Conservation (phyloP, 23 tunicate genomes). For the Aplidium turbinatum region DNA sequence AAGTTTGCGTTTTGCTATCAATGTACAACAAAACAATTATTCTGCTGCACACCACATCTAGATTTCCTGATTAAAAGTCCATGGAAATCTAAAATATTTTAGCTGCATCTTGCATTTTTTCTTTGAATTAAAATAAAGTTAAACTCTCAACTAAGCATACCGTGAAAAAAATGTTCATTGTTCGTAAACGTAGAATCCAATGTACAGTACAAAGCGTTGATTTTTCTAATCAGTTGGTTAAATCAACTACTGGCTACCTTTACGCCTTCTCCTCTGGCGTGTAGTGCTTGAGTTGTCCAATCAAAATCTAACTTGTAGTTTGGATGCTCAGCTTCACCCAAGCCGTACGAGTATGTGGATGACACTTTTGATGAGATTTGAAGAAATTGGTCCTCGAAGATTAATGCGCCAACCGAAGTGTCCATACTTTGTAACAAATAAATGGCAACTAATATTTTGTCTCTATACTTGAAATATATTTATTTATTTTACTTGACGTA, state of each 20-base stretch:
- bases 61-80: no score
- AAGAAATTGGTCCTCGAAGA: slow-evolving; percentile 73
- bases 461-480: neutral
- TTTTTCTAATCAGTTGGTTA: no score
- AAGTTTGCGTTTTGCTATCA: slow-evolving; percentile 78
- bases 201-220: no score
- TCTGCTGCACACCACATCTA: no score
- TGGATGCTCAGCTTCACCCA: slow-evolving; percentile 72
- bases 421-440: slow-evolving; percentile 45
- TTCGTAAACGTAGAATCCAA: no score
- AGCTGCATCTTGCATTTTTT: no score
- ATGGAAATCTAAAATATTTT: no score
- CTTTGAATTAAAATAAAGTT: no score
- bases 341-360: slow-evolving; percentile 56
- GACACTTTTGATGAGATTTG: slow-evolving; percentile 62
- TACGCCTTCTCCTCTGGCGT: slow-evolving; percentile 71
- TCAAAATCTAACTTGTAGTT: slow-evolving; percentile 63
- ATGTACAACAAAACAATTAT: neutral
- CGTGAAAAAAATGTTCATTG: no score
- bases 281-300: slow-evolving; percentile 74
- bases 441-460: neutral
- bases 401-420: slow-evolving; percentile 62
- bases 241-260: no score
- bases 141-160: no score
- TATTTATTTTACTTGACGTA: neutral